Evolutionary conservation across 1,140 invertebrate species (phyloP), one percentile per base, ranked within the genome.

Genomic region (Anoplophora glabripennis): DNA sequence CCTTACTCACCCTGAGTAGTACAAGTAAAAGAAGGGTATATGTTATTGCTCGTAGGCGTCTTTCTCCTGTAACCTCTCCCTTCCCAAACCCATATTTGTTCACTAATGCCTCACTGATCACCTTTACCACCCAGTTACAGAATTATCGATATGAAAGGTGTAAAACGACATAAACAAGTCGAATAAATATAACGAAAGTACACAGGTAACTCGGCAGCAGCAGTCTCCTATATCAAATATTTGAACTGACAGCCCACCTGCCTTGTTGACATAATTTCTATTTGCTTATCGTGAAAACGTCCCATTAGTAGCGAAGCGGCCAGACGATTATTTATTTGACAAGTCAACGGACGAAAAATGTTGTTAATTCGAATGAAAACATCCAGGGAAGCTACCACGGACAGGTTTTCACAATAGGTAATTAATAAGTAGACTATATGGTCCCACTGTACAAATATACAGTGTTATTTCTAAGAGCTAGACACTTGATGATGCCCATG

Each of bases 261-360:
- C 47, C 47, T 33, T 49, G 47, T 49, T 49, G 47, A 49, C 47
- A 49, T 49, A 49, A 49, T 33, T 49, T 46, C 17, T 46, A 49
- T 49, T 49, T 49, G 21, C 47, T 49, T 49, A 49, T 49, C 47
- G 47, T 35, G 47, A 28, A 49, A 49, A 12, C n/a, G 47, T 34
- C 47, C 47, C 33, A 35, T 49, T 49, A 49, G 28, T n/a, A n/a
- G 35, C 15, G 34, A 1, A 35, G 34, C n/a, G 36, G 47, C 21
- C 10, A 35, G 33, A 12, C 33, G 10, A 34, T 49, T 36, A 49
- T 35, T 41, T 41, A 15, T 41, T 41, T 41, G 38, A 14, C 14
- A 9, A n/a, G 38, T 40, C 11, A 46, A 46, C 44, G 44, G 44
- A 46, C 44, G 17, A 46, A 46, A 42, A 46, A 46, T 46, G 44